Base-by-base conservation (phyloP, 2,888 invertebrate genomes). In the Keiferia lycopersicella region DNA sequence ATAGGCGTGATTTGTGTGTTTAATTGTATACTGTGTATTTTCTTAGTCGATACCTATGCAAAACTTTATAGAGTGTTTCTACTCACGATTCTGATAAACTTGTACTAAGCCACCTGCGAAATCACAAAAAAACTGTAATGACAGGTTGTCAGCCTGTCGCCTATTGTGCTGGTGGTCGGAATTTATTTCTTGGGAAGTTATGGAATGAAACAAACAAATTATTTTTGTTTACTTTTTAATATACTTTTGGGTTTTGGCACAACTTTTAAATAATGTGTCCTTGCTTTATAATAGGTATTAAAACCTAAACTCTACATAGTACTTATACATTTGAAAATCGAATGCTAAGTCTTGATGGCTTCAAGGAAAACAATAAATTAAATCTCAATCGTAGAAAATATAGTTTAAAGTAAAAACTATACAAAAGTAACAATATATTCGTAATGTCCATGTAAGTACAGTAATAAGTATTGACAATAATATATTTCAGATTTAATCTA, bases 181-280 rank as follows among this genome's bases (percentile, higher is more conserved):
- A 12, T 26, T 30, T 53, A 14, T 20, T 53, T 53, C 6, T 11
- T 26, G 16, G 30, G 30, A 34, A 26, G 10, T 26, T 14, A 14
- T 30, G 14, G 71, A 77, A 69, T 76, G 69, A 72, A 72, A 71
- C 69, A 80, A 79, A 86, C 83, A 73, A 83, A 82, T 83, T 71
- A 73, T 75, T 74, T 56, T 64, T 80, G 83, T 81, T 84, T 87
- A 84, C 81, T 87, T 89, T 90, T 91, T 87, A 88, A 87, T 91
- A 91, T 90, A 91, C 86, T 90, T 91, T 88, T 87, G 89, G 87
- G 90, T 88, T 91, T 91, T 91, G 91, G 91, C 91, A 91, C 91
- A 91, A 89, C 86, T 87, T 86, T 86, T 87, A 86, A 90, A 88
- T 86, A 87, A 89, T 91, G 91, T 91, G 91, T 82, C 91, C 88